These are phyloP conservation scores for Empis livida DNA, from an alignment of 2,888 invertebrate species.

Conservation along the genomic window DNA sequence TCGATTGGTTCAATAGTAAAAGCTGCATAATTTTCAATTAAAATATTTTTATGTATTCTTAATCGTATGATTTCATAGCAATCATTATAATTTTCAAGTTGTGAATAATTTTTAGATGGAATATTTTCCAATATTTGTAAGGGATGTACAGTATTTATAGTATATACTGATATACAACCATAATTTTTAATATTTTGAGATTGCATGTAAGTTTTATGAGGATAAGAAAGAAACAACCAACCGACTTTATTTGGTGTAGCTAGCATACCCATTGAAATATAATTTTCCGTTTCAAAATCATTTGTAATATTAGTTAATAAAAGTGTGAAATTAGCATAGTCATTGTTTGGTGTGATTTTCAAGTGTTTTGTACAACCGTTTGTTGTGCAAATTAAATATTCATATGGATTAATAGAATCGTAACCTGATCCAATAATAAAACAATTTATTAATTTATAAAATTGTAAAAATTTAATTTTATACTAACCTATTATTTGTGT, in stretches of 20 bases:
- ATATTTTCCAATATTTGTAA: constrained; percentile 10
- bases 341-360: constrained; percentile 9
- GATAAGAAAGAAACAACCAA: constrained; percentile 20
- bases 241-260: constrained; percentile 19
- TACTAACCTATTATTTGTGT: constrained; percentile 23
- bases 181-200: constrained; percentile 8
- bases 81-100: constrained; percentile 17
- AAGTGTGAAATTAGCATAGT: constrained; percentile 11
- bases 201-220: constrained; percentile 19
- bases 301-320: constrained; percentile 9
- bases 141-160: constrained; percentile 15
- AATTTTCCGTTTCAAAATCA: constrained; percentile 17
- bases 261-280: constrained; percentile 22
- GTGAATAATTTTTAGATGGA: neutral
- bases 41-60: constrained; percentile 17
- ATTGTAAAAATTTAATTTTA: neutral
- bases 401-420: constrained; percentile 9
- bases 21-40: constrained; percentile 12
- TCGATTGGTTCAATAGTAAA: constrained; percentile 11
- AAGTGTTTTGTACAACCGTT: constrained; percentile 16
- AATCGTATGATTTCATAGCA: constrained; percentile 21
- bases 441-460: neutral
- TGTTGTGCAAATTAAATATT: constrained; percentile 21
- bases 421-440: constrained; percentile 17
- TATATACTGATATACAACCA: constrained; percentile 17